A percentile compares a stretch with the other conserved stretches of the same genome.
Conservation (phyloP, 2,888 invertebrate genomes). For the Platynereis dumerilii region DNA sequence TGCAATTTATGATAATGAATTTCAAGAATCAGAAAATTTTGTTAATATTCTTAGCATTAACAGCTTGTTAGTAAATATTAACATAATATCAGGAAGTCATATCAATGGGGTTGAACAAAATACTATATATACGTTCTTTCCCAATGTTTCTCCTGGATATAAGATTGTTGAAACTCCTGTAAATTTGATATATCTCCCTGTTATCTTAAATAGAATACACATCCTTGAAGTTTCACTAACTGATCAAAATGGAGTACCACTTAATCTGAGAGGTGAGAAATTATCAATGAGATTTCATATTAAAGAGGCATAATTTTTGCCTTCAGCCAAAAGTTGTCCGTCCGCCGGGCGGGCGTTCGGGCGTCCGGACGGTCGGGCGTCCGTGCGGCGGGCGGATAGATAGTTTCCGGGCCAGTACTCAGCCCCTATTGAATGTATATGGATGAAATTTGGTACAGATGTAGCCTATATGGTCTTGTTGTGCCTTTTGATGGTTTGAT, state of each 20-base stretch:
- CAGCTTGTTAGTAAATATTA: slow-evolving; percentile 26
- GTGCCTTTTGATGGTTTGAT: too few relatives aligned
- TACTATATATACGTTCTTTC: slow-evolving; percentile 28
- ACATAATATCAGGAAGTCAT: slow-evolving; percentile 24
- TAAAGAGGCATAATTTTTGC: slow-evolving; percentile 26
- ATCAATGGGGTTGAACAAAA: slow-evolving; percentile 17
- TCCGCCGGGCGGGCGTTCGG: too few relatives aligned
- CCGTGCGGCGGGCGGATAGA: too few relatives aligned
- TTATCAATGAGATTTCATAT: slow-evolving; percentile 33
- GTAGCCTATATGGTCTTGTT: too few relatives aligned
- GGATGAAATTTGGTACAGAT: too few relatives aligned
- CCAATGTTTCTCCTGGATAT: too few relatives aligned
- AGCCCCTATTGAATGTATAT: too few relatives aligned
- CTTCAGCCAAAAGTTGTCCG: too few relatives aligned
- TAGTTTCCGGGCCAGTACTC: too few relatives aligned
- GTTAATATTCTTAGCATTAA: slow-evolving; percentile 29
- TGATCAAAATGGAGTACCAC: slow-evolving; percentile 27
- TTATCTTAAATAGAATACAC: slow-evolving; percentile 21
- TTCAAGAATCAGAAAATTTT: slow-evolving; percentile 24
- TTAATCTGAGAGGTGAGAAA: slow-evolving; percentile 27
- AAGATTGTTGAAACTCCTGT: too few relatives aligned
- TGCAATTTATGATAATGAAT: too few relatives aligned
- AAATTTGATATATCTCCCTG: slow-evolving; percentile 29
- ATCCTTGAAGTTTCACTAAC: slow-evolving; percentile 20
- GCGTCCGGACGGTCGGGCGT: too few relatives aligned